These are phyloP conservation scores for Holcopasites calliopsidis DNA, from an alignment of 1,140 invertebrate genomes.

Conservation along the genomic window DNA sequence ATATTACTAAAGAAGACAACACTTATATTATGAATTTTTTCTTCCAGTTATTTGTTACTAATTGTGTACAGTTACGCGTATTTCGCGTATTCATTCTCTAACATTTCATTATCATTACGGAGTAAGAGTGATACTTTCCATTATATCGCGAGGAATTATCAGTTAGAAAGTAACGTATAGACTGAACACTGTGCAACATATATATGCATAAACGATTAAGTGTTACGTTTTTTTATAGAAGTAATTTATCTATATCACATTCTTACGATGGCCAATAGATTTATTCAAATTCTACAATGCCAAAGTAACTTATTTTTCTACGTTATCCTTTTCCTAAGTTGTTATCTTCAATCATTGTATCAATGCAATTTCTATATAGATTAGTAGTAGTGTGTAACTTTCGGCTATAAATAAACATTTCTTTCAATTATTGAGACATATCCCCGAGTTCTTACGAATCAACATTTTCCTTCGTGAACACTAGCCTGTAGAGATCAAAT, in stretches of 20 bases:
- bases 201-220: background rate
- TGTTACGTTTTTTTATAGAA: constrained; percentile 1
- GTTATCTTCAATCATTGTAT: background rate
- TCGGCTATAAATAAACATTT: constrained; percentile 33
- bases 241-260: background rate
- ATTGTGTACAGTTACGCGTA: background rate
- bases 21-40: constrained; percentile 59
- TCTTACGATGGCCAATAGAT: background rate
- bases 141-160: background rate
- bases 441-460: background rate
- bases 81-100: background rate
- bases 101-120: background rate
- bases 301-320: constrained; percentile 1
- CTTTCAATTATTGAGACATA: constrained; percentile 10
- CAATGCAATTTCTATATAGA: constrained; percentile 17
- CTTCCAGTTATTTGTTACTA: constrained; percentile 47
- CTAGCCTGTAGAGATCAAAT: background rate
- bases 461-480: background rate
- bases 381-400: constrained; percentile 17
- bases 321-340: background rate
- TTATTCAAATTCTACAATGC: background rate
- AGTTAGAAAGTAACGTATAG: constrained; percentile 1
- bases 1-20: constrained; percentile 51
- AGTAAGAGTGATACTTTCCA: background rate
- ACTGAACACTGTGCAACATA: background rate